Evolutionary conservation across 2,888 invertebrate genomes (phyloP), one percentile per base, ranked within the genome.

Genomic region (Caenorhabditis sp.): DNA sequence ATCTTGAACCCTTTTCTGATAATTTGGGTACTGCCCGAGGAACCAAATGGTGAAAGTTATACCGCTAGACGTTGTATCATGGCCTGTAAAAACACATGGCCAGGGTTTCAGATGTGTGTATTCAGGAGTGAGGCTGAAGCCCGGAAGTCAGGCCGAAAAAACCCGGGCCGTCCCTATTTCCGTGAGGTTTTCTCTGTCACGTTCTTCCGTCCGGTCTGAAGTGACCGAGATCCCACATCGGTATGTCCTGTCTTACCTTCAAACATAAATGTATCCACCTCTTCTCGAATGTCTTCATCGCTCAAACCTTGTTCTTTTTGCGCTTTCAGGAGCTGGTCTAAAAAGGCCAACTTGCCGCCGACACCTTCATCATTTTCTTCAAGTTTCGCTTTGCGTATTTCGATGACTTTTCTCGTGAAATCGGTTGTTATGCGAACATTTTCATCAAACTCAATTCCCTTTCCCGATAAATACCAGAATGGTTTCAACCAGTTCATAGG

Each of bases 401-500:
- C 43, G 14, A 43, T 43, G 69, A 88, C 88, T 88, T 26, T 80
- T 63, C 73, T 62, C 17, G 78, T 78, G 64, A 82, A 82, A 49
- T 75, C 78, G 36, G 71, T 77, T 12, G 79, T 71, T 59, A 76
- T 10, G 31, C 69, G 61, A 5, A 81, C 70, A 60, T 66, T 61
- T 37, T 66, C n/a, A 49, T 77, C 69, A 58, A 77, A 82, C 37
- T 69, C 73, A 59, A 64, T 69, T 19, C 79, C 80, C 62, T 91
- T 89, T 6, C 86, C 87, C 0, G 92, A 89, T 88, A 78, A 91
- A 90, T 86, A 91, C 93, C 58, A 74, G 14, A 92, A 84, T 1
- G 89, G 87, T 49, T 91, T 89, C 10, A 61, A 21, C 76, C 76
- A 76, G n/a, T 64, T 51, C 61, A 64, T 72, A 17, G 92, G 91